phyloP scores from a whole-genome alignment of 1,140 invertebrate genomes.

The Penaeus indicus region DNA sequence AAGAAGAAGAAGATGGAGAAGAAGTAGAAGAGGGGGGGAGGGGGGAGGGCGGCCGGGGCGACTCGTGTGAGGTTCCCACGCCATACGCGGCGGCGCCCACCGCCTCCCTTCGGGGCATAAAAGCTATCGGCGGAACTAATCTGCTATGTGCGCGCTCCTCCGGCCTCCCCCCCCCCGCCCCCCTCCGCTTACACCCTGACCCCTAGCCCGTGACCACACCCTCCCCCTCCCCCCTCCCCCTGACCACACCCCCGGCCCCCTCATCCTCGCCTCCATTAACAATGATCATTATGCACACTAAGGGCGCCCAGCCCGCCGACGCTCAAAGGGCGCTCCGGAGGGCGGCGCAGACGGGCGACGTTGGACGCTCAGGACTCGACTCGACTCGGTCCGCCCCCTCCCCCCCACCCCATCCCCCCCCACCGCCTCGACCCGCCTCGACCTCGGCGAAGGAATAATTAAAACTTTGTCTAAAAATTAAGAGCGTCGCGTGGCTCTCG shows the following conservation, averaged over 20 bases:
- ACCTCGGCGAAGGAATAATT: conserved; percentile 42
- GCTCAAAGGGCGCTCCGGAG: no score
- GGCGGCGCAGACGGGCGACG: no score
- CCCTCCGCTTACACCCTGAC: neutral
- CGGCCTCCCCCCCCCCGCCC: neutral
- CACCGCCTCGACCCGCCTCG: neutral
- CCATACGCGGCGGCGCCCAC: conserved; percentile 7
- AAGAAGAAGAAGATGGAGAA: neutral
- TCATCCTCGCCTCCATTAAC: no score
- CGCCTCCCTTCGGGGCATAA: conserved; percentile 32
- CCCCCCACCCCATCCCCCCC: neutral
- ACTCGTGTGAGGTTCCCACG: conserved; percentile 52
- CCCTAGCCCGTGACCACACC: no score
- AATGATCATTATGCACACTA: no score
- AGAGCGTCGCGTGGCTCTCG: conserved; percentile 12
- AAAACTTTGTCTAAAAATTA: conserved; percentile 52
- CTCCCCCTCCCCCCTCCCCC: no score
- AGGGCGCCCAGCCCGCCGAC: no score
- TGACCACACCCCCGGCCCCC: no score
- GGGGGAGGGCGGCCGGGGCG: neutral
- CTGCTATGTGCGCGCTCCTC: conserved; percentile 39
- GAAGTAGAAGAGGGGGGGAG: neutral
- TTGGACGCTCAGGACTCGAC: no score
- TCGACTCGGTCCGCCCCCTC: no score
- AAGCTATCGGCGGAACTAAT: conserved; percentile 58